Percentiles rank a stretch among this genome's conserved stretches.
phyloP scores from a whole-genome alignment of 92 coral and sea anemone genomes.

The Isaurus tuberculatus region DNA sequence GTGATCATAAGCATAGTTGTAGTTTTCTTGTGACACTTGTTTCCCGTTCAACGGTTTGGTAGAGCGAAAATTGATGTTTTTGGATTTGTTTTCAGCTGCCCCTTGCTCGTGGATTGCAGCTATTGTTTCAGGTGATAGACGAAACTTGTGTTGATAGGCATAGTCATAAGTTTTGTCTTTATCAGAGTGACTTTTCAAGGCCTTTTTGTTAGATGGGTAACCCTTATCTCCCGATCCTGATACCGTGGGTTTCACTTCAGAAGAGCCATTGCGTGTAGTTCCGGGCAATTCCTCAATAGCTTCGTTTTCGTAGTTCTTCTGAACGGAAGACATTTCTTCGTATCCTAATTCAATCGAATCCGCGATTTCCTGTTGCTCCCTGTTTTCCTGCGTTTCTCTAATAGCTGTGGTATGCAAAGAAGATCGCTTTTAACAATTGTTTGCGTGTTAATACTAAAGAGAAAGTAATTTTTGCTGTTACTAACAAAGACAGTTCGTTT shows the following conservation, averaged over 20 bases:
- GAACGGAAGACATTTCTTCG: neutral
- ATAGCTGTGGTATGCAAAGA: neutral
- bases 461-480: too few species aligned
- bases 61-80: neutral
- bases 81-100: neutral
- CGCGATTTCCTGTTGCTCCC: neutral
- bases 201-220: neutral
- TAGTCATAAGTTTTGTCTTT: slow-evolving; percentile 15
- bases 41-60: neutral
- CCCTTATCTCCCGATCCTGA: too few species aligned
- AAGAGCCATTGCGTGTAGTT: neutral
- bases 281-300: neutral
- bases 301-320: neutral
- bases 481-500: too few species aligned
- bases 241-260: neutral
- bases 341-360: neutral
- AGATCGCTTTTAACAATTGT: too few species aligned
- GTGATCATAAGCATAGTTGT: slow-evolving; percentile 8
- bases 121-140: slow-evolving; percentile 14
- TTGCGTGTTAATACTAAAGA: too few species aligned
- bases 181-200: neutral
- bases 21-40: neutral
- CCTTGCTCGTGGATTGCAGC: neutral
- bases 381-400: neutral
- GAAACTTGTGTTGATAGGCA: slow-evolving; percentile 9